phyloP scores from a whole-genome alignment of 2,113 vertebrate genomes.

The Bubo blakistoni region DNA sequence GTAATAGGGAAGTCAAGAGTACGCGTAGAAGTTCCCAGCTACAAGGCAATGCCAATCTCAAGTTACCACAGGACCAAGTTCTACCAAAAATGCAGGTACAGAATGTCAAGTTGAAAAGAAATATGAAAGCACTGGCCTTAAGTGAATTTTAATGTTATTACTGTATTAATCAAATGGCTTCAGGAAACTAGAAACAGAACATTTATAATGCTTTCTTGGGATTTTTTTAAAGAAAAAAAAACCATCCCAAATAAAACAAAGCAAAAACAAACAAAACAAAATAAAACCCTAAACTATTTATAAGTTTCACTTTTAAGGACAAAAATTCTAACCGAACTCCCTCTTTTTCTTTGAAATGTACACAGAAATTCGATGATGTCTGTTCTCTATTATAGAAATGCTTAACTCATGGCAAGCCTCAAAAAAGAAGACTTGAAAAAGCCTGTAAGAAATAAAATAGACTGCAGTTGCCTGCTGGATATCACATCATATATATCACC shows the following conservation, averaged over 20 bases:
- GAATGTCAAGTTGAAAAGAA: conserved; percentile 13
- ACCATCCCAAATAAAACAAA: conserved; percentile 24
- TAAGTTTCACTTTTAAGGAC: conserved; percentile 48
- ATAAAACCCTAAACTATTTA: neutral
- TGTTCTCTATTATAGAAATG: conserved; percentile 97
- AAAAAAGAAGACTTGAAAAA: conserved; percentile 70
- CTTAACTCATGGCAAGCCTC: conserved; percentile 90
- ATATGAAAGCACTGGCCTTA: conserved; percentile 37
- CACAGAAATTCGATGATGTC: conserved; percentile 99
- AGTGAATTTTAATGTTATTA: conserved; percentile 41
- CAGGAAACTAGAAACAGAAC: conserved; percentile 51
- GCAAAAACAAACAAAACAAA: conserved; percentile 4
- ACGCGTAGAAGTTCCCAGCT: conserved; percentile 70
- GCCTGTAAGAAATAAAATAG: conserved; percentile 68
- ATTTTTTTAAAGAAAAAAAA: neutral
- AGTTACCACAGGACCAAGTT: conserved; percentile 46
- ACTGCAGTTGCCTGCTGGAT: conserved; percentile 81
- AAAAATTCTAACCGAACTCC: conserved; percentile 48
- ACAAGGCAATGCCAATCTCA: conserved; percentile 45
- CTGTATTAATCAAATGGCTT: conserved; percentile 38
- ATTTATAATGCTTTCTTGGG: neutral
- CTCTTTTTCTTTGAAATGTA: conserved; percentile 71
- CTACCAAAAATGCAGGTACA: conserved; percentile 41
- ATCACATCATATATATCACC: conserved; percentile 82
- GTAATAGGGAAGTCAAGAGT: neutral